Base-by-base conservation (phyloP, 1,140 invertebrate genomes). In the Drosophila eugracilis region DNA sequence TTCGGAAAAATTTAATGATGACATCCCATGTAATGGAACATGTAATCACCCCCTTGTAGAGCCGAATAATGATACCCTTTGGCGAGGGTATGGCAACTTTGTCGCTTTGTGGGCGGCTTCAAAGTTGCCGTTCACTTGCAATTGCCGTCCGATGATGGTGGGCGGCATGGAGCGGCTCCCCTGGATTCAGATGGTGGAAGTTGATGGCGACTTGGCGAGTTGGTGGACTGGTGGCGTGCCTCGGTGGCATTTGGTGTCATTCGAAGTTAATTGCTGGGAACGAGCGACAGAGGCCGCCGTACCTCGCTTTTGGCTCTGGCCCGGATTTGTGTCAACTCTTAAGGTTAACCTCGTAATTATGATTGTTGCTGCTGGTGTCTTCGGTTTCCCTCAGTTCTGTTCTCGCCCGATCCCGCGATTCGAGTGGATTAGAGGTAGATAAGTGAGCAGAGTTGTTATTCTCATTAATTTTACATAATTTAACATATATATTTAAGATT, bases 221-320 rank as follows among this genome's bases (percentile, higher is more conserved):
- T 26, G 49, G 49, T 47, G 19, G 41, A 28, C 53, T 41, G 67
- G 50, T 84, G 79, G 79, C 80, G 80, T 85, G 80, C 80, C 80
- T 80, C 77, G 78, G 74, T 88, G 84, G 83, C 84, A 89, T 84
- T 88, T 89, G 65, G 83, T 88, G 83, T 88, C 83, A 88, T 83
- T 89, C 86, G 85, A 81, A 84, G 84, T 88, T 88, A 89, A 88
- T 88, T 88, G 83, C 84, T 88, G 83, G 78, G 83, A 88, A 88
- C 83, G 78, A 88, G 70, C 54, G 50, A 53, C 67, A 63, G 83
- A 75, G 59, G 71, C 49, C 54, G 53, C 67, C 36, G 76, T 59
- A 44, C 41, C 71, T 60, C 48, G 54, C 19, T 45, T 59, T 62
- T 34, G 55, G 37, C 58, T 58, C 74, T 58, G 58, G 66, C 75